Percentiles rank a stretch among this genome's conserved stretches.
phyloP scores from a whole-genome alignment of 2,113 vertebrate genomes.

The Chionomys nivalis region DNA sequence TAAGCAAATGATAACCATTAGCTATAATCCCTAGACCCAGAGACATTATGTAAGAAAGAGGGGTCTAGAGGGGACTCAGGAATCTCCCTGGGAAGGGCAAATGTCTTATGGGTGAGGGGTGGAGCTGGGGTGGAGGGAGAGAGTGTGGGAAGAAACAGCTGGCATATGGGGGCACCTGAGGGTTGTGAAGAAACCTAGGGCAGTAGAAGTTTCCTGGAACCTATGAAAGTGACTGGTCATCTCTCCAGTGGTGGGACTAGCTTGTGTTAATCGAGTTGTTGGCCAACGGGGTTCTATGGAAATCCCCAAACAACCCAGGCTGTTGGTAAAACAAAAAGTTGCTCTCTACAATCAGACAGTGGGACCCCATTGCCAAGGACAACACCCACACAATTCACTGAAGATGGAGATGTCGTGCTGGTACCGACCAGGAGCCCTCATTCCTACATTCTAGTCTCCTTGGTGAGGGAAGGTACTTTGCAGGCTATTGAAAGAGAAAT shows the following conservation, averaged over 20 bases:
- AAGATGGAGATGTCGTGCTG: neutral
- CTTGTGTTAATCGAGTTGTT: neutral
- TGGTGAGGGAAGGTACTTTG: neutral
- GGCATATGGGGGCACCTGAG: neutral
- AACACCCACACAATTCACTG: neutral
- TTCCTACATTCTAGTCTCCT: neutral
- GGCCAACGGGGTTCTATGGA: neutral
- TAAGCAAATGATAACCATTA: neutral
- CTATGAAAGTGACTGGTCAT: neutral
- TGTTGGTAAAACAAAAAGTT: neutral
- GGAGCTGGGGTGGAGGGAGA: neutral
- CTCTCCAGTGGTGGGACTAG: neutral
- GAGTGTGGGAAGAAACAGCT: neutral
- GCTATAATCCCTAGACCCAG: neutral
- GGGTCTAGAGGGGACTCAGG: too few species aligned
- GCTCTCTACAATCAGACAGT: neutral
- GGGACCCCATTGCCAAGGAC: neutral
- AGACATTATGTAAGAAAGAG: neutral
- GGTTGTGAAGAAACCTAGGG: neutral
- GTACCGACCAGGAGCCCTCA: neutral
- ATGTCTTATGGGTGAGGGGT: neutral
- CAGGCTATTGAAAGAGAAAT: neutral
- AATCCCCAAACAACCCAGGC: neutral
- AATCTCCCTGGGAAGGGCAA: neutral
- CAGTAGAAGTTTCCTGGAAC: neutral